These are phyloP conservation scores for Lithobates sylvaticus DNA, from an alignment of 2,797 vertebrate species.

Conservation along the genomic window DNA sequence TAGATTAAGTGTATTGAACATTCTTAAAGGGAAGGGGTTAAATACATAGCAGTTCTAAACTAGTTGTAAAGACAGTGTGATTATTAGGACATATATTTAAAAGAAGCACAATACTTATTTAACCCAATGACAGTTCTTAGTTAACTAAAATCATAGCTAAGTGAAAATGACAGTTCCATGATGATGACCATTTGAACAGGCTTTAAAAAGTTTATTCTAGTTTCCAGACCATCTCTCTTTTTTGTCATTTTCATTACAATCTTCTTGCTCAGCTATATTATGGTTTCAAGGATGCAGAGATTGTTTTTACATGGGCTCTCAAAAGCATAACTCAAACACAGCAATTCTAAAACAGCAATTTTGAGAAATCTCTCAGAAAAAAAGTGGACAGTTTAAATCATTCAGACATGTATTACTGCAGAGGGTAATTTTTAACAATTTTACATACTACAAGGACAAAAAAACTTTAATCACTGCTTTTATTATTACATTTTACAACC, in stretches of 20 bases:
- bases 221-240: constrained; percentile 31
- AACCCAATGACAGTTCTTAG: constrained; percentile 7
- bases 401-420: neutral
- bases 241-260: constrained; percentile 53
- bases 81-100: neutral
- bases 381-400: constrained; percentile 5
- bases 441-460: neutral
- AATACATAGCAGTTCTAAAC: neutral
- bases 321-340: constrained; percentile 33
- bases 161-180: constrained; percentile 25
- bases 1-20: neutral
- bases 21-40: neutral
- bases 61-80: neutral
- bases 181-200: constrained; percentile 43
- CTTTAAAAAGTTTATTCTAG: constrained; percentile 36
- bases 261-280: constrained; percentile 36
- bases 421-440: neutral
- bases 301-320: constrained; percentile 40
- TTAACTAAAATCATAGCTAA: constrained; percentile 34
- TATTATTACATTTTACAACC: neutral
- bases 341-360: constrained; percentile 34
- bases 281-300: constrained; percentile 48
- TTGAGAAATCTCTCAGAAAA: constrained; percentile 2
- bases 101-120: neutral
- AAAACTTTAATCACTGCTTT: neutral